These are phyloP conservation scores for Coenonympha arcania DNA, from an alignment of 2,888 invertebrate species.

Conservation along the genomic window DNA sequence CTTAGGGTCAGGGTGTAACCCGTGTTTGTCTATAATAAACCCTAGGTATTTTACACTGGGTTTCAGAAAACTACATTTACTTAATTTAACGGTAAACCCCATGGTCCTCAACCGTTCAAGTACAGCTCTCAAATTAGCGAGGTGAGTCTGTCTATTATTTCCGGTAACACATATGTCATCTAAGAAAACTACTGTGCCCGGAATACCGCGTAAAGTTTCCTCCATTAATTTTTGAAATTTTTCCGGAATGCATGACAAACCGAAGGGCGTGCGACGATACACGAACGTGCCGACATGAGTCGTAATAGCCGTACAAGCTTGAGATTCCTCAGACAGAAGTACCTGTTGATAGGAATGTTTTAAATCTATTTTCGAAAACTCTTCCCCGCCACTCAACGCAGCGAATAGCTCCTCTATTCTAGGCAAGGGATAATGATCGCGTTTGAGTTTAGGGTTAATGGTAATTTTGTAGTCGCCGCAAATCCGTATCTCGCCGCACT, in stretches of 20 bases:
- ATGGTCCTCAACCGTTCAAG: constrained; percentile 19
- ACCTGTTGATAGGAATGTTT: constrained; percentile 29
- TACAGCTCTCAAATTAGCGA: background rate
- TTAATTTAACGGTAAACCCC: constrained; percentile 25
- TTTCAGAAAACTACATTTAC: constrained; percentile 23
- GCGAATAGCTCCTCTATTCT: constrained; percentile 27
- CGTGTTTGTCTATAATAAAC: constrained; percentile 25
- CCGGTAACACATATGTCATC: background rate
- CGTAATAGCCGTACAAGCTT: constrained; percentile 25
- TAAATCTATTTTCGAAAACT: constrained; percentile 31
- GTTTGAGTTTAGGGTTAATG: background rate
- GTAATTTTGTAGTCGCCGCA: background rate
- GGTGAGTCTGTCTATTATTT: background rate
- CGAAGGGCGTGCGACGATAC: background rate
- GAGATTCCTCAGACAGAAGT: constrained; percentile 22
- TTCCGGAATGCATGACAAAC: background rate
- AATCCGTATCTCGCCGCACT: constrained; percentile 38
- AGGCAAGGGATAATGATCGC: background rate
- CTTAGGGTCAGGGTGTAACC: constrained; percentile 24
- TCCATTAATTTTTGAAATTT: background rate
- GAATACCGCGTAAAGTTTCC: background rate
- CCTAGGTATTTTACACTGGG: constrained; percentile 27
- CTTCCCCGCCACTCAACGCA: constrained; percentile 26
- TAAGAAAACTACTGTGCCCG: background rate
- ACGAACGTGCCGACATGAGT: background rate